phyloP scores from a whole-genome alignment of 2,888 invertebrate genomes.

The Drosophila pseudotalamancana region DNA sequence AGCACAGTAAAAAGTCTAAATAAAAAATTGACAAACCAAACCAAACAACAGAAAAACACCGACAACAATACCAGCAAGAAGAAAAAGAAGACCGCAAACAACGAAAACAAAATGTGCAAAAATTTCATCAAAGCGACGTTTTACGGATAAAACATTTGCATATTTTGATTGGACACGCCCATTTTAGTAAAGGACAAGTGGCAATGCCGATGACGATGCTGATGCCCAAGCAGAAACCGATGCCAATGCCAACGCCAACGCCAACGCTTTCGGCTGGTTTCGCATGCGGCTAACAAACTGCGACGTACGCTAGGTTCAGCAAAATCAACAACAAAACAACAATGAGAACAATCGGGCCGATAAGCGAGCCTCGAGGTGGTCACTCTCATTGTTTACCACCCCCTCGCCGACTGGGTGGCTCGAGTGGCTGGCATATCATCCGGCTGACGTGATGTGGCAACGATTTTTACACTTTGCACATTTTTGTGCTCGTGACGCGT shows the following conservation, averaged over 20 bases:
- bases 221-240: constrained; percentile 22
- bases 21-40: constrained; percentile 52
- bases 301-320: constrained; percentile 58
- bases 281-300: constrained; percentile 64
- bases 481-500: constrained; percentile 45
- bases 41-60: constrained; percentile 46
- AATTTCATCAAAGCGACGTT: constrained; percentile 76
- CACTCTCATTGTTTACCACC: constrained; percentile 54
- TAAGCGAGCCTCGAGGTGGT: constrained; percentile 52
- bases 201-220: constrained; percentile 3
- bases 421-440: constrained; percentile 60
- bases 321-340: constrained; percentile 19
- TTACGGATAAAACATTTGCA: constrained; percentile 77
- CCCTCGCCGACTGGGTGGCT: constrained; percentile 35
- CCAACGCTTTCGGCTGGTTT: constrained; percentile 37
- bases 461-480: constrained; percentile 76
- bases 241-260: constrained; percentile 16
- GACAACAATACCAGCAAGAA: constrained; percentile 4
- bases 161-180: constrained; percentile 78
- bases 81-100: constrained; percentile 33
- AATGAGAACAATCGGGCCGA: constrained; percentile 35
- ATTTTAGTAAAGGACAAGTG: constrained; percentile 51
- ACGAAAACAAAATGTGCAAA: constrained; percentile 66
- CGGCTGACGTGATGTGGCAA: constrained; percentile 71
- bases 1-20: constrained; percentile 37